phyloP scores from a whole-genome alignment of 2,888 invertebrate species.

The Lochmaea crataegi region DNA sequence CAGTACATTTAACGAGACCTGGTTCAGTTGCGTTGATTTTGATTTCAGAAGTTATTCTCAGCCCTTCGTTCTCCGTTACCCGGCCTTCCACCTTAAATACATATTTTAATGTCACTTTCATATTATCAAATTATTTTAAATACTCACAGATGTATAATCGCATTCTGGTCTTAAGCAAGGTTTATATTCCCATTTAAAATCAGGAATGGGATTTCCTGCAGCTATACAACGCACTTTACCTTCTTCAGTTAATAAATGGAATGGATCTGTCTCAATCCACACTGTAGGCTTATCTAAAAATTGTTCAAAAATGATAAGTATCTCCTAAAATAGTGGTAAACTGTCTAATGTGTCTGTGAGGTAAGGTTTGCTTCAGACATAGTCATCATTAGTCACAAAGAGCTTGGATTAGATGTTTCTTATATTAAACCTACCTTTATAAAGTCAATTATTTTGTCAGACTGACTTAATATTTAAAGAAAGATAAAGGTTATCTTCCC shows the following conservation, averaged over 20 bases:
- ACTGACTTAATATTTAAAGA: too few relatives aligned
- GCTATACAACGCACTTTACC: constrained; percentile 68
- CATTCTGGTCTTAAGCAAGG: constrained; percentile 64
- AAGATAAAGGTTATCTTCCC: too few relatives aligned
- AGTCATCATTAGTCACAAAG: too few relatives aligned
- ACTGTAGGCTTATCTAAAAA: constrained; percentile 67
- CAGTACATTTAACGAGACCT: constrained; percentile 65
- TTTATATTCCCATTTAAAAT: constrained; percentile 69
- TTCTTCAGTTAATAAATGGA: constrained; percentile 64
- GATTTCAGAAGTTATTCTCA: constrained; percentile 58
- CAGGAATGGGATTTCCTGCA: constrained; percentile 70
- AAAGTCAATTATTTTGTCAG: too few relatives aligned
- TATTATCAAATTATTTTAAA: not conserved
- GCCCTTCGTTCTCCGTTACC: constrained; percentile 37
- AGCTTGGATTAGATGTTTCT: too few relatives aligned
- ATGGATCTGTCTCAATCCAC: constrained; percentile 58
- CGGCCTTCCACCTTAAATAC: constrained; percentile 43
- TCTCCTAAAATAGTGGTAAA: too few relatives aligned
- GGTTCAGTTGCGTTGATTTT: constrained; percentile 62
- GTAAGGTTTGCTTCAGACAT: too few relatives aligned
- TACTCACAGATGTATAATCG: constrained; percentile 53
- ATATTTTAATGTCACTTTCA: too few relatives aligned
- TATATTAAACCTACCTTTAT: too few relatives aligned
- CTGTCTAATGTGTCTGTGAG: too few relatives aligned
- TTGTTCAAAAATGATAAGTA: too few relatives aligned